Percentiles rank a stretch among this genome's conserved stretches.
phyloP scores from a whole-genome alignment of 2,888 invertebrate species.

The Timema podura region DNA sequence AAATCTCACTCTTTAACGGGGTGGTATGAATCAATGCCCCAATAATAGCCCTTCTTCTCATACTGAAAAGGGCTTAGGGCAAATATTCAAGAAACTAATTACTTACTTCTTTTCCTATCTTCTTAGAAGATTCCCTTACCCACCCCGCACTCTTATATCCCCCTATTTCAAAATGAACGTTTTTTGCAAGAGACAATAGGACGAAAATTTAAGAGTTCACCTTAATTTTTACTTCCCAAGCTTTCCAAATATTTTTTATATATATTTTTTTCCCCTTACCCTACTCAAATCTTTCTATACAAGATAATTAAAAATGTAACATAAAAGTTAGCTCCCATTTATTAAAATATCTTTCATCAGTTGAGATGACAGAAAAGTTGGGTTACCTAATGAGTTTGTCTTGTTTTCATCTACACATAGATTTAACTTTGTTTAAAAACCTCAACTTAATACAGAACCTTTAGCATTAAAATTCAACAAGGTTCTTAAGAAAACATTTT shows the following conservation, averaged over 20 bases:
- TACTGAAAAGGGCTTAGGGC: background rate
- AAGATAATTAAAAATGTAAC: slow-evolving; percentile 23
- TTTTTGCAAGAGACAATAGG: slow-evolving; percentile 16
- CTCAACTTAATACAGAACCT: no score
- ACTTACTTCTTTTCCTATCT: slow-evolving; percentile 12
- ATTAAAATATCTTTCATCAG: slow-evolving; percentile 18
- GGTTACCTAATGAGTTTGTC: slow-evolving; percentile 18
- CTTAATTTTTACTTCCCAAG: slow-evolving; percentile 10
- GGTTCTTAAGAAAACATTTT: no score
- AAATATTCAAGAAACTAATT: slow-evolving; percentile 21
- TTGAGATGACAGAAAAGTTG: background rate
- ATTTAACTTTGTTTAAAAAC: no score
- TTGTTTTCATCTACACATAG: background rate
- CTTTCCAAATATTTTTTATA: background rate
- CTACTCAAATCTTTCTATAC: slow-evolving; percentile 13
- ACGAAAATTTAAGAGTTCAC: slow-evolving; percentile 15
- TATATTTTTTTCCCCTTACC: background rate
- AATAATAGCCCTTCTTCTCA: background rate
- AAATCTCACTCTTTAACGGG: slow-evolving; percentile 10
- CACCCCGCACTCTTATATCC: background rate
- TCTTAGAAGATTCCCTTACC: slow-evolving; percentile 3
- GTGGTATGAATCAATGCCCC: slow-evolving; percentile 17
- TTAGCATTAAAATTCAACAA: no score
- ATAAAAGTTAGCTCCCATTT: slow-evolving; percentile 17
- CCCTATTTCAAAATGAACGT: background rate